Evolutionary conservation across 2,113 vertebrate species (phyloP), one percentile per base, ranked within the genome.

Genomic region (Turnix velox): DNA sequence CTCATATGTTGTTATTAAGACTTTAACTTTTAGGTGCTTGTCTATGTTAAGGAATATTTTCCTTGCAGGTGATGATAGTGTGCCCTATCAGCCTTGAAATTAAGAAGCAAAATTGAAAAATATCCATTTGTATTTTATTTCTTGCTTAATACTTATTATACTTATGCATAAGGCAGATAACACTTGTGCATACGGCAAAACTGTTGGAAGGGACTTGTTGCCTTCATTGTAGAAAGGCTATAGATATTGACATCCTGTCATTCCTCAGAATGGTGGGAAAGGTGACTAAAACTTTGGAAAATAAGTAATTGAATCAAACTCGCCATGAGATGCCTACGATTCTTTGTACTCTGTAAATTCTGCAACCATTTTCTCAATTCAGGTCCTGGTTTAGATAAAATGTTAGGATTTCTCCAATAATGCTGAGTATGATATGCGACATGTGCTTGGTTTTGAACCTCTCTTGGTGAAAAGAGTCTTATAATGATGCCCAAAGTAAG

Each of bases 361-460:
- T 63, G 37, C 40, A 37, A 8, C 57, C 1, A 0, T 81, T 81
- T 84, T 45, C 19, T 57, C 18, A 65, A 0, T 74, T 90, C 37
- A 3, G 5, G 79, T 91, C 54, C n/a, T 39, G 16, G 27, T 68
- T 8, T 20, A 49, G 72, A 31, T 63, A 33, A 80, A 68, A 48
- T 27, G 4, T 61, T 49, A 80, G 30, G 4, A 0, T 87, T 84
- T 80, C 12, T 48, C 9, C 42, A 19, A 35, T 20, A 68, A 61
- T 31, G 33, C 3, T 0, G 0, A 62, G 23, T 33, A 14, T 68
- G 30, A 48, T 5, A 5, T n/a, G 25, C 7, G 52, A 71, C 31
- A 45, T 39, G 39, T 10, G 17, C 49, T 63, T 46, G 23, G 3
- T 61, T 94, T 83, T 35, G 27, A 82, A 82, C 6, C 9, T 3